Conservation (phyloP, 2,888 invertebrate genomes). For the Netelia fuscicornis region DNA sequence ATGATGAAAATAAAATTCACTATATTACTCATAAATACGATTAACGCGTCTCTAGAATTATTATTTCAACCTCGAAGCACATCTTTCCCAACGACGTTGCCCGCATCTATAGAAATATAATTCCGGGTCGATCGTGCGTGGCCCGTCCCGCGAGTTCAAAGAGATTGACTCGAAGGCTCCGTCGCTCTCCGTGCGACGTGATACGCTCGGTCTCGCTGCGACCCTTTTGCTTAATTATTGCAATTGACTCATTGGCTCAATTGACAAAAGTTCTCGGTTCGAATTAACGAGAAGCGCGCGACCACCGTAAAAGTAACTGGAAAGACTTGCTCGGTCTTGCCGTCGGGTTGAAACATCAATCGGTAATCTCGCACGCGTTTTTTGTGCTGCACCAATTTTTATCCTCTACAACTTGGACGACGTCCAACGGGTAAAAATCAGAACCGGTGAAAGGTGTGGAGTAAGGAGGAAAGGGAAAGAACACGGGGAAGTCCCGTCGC, state of each 20-base stretch:
- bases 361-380: background rate
- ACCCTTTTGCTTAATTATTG: slow-evolving; percentile 76
- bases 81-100: background rate
- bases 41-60: background rate
- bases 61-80: background rate
- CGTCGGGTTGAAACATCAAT: background rate
- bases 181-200: background rate
- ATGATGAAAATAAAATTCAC: slow-evolving; percentile 83
- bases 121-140: slow-evolving; percentile 26
- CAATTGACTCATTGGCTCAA: slow-evolving; percentile 80
- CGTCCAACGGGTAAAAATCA: no score
- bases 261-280: slow-evolving; percentile 75
- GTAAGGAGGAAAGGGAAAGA: no score
- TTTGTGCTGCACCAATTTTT: no score
- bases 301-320: slow-evolving; percentile 27
- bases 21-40: slow-evolving; percentile 76
- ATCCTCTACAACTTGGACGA: no score
- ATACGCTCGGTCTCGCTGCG: background rate
- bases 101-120: background rate
- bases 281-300: slow-evolving; percentile 40
- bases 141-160: slow-evolving; percentile 3
- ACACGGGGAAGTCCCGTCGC: no score
- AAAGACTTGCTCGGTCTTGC: background rate
- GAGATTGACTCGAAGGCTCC: background rate
- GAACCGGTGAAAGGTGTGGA: no score